Evolutionary conservation across 2,888 invertebrate genomes (phyloP), one percentile per base, ranked within the genome.

Genomic region (Idaea biselata): DNA sequence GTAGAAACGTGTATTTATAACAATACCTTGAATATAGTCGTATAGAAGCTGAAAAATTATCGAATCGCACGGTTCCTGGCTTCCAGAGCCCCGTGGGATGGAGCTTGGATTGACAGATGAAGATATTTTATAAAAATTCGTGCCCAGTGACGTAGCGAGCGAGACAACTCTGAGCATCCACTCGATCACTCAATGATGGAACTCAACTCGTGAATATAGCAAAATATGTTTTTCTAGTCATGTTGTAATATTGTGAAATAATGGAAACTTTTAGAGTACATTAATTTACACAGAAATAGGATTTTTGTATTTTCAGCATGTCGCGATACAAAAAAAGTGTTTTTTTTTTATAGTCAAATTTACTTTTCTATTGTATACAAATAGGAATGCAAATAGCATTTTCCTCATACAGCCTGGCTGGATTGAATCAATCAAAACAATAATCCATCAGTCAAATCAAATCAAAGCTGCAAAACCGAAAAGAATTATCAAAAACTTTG

Each of bases 121-220:
- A 60, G 61, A 25, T 64, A 65, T 60, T 61, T 44, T 44, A 1
- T 44, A 44, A 44, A 44, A 44, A 14, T 44, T 14, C 44, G 44
- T 44, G 44, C 14, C 44, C 44, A 44, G 44, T 44, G 44, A 44
- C 44, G 44, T 44, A 44, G 14, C 44, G 44, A 44, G 44, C 44
- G 11, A 7, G 14, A 44, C 44, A 7, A 44, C 44, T 1, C 44
- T 6, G 6, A 44, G 8, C 44, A 44, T 44, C 44, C 44, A 44
- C 44, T 44, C 44, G 14, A 44, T 44, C 44, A 44, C 44, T 44
- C 44, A 44, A 44, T 44, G 11, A 44, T 44, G 14, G 11, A 44
- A 44, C 44, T 44, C 14, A 14, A 44, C 5, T 14, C 11, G 14
- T 44, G 2, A 14, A 44, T 44, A 8, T 44, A 44, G 11, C 44